These are phyloP conservation scores for Sitta europaea DNA, from an alignment of 2,113 vertebrate species.

Conservation along the genomic window DNA sequence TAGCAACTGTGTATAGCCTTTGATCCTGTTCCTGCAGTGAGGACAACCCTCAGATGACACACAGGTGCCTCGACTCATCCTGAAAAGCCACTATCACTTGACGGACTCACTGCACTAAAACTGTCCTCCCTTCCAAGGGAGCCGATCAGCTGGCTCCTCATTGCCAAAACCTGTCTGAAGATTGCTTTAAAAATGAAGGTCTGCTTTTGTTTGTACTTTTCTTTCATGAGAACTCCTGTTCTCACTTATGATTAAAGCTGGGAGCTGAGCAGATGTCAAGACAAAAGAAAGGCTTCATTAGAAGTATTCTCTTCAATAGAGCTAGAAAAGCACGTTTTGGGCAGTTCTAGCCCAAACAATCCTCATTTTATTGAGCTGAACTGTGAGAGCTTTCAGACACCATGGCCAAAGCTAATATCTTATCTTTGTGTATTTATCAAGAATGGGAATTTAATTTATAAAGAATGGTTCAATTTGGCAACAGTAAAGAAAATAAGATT, in stretches of 20 bases:
- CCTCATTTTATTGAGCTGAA: not conserved
- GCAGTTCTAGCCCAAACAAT: not conserved
- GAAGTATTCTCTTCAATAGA: not conserved
- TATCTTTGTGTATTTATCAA: not conserved
- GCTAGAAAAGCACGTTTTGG: not conserved
- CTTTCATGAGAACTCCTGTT: not conserved
- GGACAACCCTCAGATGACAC: not conserved
- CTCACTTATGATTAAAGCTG: not conserved
- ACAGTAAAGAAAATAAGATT: not conserved
- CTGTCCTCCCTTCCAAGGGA: not conserved
- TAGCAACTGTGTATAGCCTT: not conserved
- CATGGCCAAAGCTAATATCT: not conserved
- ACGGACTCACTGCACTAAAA: not conserved
- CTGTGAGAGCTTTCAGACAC: not conserved
- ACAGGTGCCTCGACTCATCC: accelerated
- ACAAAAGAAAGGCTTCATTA: not conserved
- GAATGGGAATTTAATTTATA: not conserved
- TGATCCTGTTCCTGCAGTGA: not conserved
- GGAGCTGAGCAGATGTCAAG: not conserved
- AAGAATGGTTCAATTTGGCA: not conserved
- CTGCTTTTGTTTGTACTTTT: not conserved
- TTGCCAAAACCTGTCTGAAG: not conserved
- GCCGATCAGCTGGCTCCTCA: not conserved
- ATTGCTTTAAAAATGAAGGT: not conserved
- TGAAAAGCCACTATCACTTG: not conserved